Base-by-base conservation (phyloP, 2,113 vertebrate genomes). In the Cariama cristata region DNA sequence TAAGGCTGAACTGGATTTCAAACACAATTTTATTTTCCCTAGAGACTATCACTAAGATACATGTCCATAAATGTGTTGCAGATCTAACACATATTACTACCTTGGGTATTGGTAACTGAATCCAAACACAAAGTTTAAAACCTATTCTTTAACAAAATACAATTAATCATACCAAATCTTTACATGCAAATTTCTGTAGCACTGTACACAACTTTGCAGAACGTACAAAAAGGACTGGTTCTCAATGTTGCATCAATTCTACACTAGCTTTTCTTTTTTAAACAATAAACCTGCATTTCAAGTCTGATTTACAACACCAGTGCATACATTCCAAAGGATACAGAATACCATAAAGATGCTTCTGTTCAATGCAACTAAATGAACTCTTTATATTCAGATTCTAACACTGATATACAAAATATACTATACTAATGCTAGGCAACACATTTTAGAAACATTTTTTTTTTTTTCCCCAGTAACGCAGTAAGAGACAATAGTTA, bases 301-400 rank as follows among this genome's bases (percentile, higher is more conserved):
- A 93, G 81, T 74, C 83, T 28, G 91, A 87, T 59, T 86, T 55
- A 93, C 18, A 44, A 55, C 16, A 69, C 64, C 63, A 87, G 69
- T 4, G 72, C 93, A 90, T 90, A 63, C 88, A 82, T 88, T 64
- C 97, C 73, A 72, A 32, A 26, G 30, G 88, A 97, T 47, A 96
- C 93, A 84, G 12, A 95, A 96, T 15, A 97, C 60, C 79, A 96
- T 93, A 93, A 96, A 17, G 58, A 97, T 50, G 56, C 44, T 95
- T 96, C 96, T 94, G 94, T 97, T 97, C 66, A 68, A 23, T 75
- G 95, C 97, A 97, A 94, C 40, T 52, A 72, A 84, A 95, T 5
- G 76, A 92, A 92, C 64, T 88, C 88, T 94, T 94, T 73, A 79
- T 71, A 83, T n/a, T 74, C 92, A 88, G 95, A 94, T 66, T 85